These are phyloP conservation scores for Vulpes ferrilata DNA, from an alignment of 2,113 vertebrate genomes.

Conservation along the genomic window DNA sequence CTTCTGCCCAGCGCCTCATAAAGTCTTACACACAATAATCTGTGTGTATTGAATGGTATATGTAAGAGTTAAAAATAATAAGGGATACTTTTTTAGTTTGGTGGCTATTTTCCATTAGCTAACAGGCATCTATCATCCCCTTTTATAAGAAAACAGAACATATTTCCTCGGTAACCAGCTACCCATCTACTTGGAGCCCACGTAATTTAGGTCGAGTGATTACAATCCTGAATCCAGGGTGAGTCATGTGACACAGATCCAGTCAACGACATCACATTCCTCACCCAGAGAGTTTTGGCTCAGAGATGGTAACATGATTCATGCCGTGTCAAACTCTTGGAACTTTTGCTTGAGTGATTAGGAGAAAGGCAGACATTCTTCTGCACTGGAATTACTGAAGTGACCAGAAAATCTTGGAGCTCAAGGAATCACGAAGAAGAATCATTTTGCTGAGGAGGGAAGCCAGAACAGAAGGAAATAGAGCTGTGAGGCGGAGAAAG, in stretches of 20 bases:
- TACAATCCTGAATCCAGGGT: not conserved
- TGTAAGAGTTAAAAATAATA: not conserved
- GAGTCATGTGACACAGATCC: not conserved
- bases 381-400: not conserved
- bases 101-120: not conserved
- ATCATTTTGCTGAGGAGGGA: not conserved
- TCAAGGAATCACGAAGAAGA: not conserved
- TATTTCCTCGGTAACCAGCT: not conserved
- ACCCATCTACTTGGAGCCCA: not conserved
- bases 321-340: not conserved
- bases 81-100: not conserved
- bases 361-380: not conserved
- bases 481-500: not conserved
- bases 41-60: not conserved
- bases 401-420: not conserved
- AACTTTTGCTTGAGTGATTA: not conserved
- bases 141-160: not conserved
- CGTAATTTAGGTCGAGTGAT: not conserved
- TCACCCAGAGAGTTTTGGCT: not conserved
- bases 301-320: not conserved
- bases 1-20: not conserved
- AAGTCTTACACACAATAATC: not conserved
- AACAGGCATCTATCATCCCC: not conserved
- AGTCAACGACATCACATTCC: fast-evolving
- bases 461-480: not conserved